Evolutionary conservation across 1,140 invertebrate species (phyloP).

Genomic region (Pemphigus obesinymphae): DNA sequence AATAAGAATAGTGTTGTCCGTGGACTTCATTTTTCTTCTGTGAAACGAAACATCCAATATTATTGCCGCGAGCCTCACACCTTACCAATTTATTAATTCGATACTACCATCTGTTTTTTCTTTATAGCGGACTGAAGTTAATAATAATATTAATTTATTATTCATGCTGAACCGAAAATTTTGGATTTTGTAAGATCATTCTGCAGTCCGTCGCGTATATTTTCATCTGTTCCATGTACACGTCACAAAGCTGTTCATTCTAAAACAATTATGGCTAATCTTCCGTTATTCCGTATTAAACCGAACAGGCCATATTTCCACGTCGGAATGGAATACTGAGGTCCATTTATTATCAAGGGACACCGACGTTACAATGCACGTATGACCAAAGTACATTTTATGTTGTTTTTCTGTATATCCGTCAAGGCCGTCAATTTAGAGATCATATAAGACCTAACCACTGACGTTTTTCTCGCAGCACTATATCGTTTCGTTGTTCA

Average conservation of each 20-base stretch:
- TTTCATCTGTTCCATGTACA: neutral
- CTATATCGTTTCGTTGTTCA: constrained; percentile 46
- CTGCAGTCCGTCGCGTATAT: neutral
- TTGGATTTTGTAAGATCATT: neutral
- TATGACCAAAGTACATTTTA: constrained; percentile 31
- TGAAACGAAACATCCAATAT: neutral
- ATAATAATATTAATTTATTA: no score
- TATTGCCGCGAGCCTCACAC: neutral
- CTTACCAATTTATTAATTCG: neutral
- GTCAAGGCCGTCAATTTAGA: constrained; percentile 48
- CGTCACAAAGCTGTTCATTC: neutral
- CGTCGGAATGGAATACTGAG: constrained; percentile 45
- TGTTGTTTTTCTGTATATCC: constrained; percentile 47
- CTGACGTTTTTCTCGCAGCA: constrained; percentile 46
- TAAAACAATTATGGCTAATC: constrained; percentile 42
- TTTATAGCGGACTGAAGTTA: neutral
- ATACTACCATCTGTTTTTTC: neutral
- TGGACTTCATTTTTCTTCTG: no score
- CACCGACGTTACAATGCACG: neutral
- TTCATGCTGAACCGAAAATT: neutral
- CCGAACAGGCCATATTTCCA: constrained; percentile 40
- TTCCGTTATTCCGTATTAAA: constrained; percentile 42
- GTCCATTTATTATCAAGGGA: constrained; percentile 41
- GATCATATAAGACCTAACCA: constrained; percentile 45
- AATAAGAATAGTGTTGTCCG: no score